phyloP scores from a whole-genome alignment of 2,888 invertebrate genomes.

The Lumbricus terrestris region DNA sequence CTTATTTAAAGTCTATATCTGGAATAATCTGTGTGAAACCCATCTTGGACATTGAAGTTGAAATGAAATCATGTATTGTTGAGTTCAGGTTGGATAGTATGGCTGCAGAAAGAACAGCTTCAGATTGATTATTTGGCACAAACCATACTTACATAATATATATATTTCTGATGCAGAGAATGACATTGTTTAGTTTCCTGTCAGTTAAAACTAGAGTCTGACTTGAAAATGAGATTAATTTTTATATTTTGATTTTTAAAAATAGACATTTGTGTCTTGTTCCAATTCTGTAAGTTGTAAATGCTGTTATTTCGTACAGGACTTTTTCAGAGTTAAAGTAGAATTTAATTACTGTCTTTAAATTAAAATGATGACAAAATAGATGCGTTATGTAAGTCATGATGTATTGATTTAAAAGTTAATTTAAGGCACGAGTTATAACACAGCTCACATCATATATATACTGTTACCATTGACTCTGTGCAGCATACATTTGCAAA shows the following conservation, averaged over 20 bases:
- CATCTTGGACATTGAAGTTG: background rate
- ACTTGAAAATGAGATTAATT: background rate
- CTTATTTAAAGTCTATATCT: background rate
- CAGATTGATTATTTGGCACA: background rate
- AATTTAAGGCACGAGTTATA: background rate
- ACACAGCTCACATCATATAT: too few species aligned
- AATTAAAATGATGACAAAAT: background rate
- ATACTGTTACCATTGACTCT: too few species aligned
- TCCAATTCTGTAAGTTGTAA: background rate
- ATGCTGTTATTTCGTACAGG: background rate
- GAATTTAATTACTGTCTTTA: background rate
- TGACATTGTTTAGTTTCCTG: background rate
- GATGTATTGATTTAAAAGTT: background rate
- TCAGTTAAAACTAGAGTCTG: background rate
- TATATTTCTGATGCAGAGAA: background rate
- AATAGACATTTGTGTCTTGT: too few species aligned
- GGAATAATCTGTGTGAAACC: background rate
- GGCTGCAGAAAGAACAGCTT: background rate
- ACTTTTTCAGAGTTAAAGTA: background rate
- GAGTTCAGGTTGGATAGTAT: background rate
- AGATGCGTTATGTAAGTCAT: background rate
- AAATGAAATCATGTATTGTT: background rate
- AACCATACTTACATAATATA: too few species aligned
- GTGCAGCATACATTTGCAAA: too few species aligned
- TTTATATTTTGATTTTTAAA: background rate